Evolutionary conservation across 2,888 invertebrate species (phyloP), one percentile per base, ranked within the genome.

Genomic region (Koerneria pararmatus): DNA sequence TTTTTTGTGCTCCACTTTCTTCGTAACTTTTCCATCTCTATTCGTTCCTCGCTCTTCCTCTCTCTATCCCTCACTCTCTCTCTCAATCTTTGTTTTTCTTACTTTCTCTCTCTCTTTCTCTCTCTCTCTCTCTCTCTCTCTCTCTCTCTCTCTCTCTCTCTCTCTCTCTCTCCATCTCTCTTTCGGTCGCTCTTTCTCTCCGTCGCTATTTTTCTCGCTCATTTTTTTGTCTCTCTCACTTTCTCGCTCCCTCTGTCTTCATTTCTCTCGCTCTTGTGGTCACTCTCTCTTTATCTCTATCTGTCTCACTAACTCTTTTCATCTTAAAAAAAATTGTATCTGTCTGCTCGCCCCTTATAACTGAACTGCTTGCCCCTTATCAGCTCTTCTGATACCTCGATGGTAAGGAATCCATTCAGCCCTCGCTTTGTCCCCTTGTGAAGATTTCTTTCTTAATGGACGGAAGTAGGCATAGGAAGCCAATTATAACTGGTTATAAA

Each of bases 71-170:
- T 19, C 22, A n/a, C 24, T 53, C 8, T 24, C 53, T 24, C 53
- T 22, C 22, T 8, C 22, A 19, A 8, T 53, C 53, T 19, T 22
- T 53, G 22, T 22, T 53, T 15, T 22, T 22, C 8, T 53, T 8
- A 15, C 22, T 15, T 15, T 53, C 53, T 53, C 8, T 22, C 22
- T 15, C 8, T 22, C 8, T 11, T 59, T 19, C 34, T 34, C 49
- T 32, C 27, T 27, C 29, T 5, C 34, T 22, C 59, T 24, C 63
- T 53, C n/a, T 27, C 63, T 51, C 53, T 53, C 62, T 8, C 34
- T 35, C 19, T 58, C 37, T 58, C 32, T 2, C 51, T 51, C 32
- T 51, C 11, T 19, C 37, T 54, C 41, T 63, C 27, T 59, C 31
- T 37, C 27, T 35, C 31, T 37, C 37, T 34, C n/a, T 37, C 37